A percentile compares a stretch with the other conserved stretches of the same genome.
phyloP scores from a whole-genome alignment of 2,797 vertebrate species.

The Microcaecilia unicolor region DNA sequence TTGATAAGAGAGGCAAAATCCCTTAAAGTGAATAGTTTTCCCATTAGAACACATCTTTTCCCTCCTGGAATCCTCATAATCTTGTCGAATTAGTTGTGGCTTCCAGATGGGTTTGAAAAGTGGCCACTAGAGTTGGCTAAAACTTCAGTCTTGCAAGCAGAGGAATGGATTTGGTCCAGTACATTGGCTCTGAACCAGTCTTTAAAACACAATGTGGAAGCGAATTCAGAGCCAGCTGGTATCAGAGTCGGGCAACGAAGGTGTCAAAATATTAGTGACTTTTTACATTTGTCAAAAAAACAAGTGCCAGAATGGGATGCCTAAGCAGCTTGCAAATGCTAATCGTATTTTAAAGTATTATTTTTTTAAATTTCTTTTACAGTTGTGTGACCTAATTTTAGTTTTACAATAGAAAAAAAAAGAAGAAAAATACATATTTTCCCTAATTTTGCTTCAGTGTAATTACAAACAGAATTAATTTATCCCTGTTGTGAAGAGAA shows the following conservation, averaged over 20 bases:
- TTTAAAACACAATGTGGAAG: slow-evolving; percentile 71
- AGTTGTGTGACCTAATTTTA: too few relatives aligned
- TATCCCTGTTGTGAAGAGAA: too few relatives aligned
- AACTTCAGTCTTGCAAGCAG: slow-evolving; percentile 65
- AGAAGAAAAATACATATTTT: too few relatives aligned
- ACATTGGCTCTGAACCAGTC: slow-evolving; percentile 85
- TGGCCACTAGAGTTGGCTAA: slow-evolving; percentile 61
- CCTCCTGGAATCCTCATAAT: slow-evolving; percentile 40
- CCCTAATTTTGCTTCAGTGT: too few relatives aligned
- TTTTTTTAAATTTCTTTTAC: too few relatives aligned
- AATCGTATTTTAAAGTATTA: too few relatives aligned
- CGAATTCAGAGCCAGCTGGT: slow-evolving; percentile 89
- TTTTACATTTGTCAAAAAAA: slow-evolving; percentile 69
- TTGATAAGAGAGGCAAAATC: slow-evolving; percentile 27
- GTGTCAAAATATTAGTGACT: slow-evolving; percentile 79
- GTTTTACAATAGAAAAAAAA: too few relatives aligned
- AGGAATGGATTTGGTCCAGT: slow-evolving; percentile 80
- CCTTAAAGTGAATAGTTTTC: slow-evolving; percentile 26
- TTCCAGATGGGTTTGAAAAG: slow-evolving; percentile 56
- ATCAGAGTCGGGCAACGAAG: slow-evolving; percentile 72
- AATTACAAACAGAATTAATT: too few relatives aligned
- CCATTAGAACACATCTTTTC: slow-evolving; percentile 39
- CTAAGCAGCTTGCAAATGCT: slow-evolving; percentile 65
- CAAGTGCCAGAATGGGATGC: slow-evolving; percentile 63
- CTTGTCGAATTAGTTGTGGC: slow-evolving; percentile 49